Conservation (phyloP, 1,140 invertebrate species). For the Pinna nobilis region DNA sequence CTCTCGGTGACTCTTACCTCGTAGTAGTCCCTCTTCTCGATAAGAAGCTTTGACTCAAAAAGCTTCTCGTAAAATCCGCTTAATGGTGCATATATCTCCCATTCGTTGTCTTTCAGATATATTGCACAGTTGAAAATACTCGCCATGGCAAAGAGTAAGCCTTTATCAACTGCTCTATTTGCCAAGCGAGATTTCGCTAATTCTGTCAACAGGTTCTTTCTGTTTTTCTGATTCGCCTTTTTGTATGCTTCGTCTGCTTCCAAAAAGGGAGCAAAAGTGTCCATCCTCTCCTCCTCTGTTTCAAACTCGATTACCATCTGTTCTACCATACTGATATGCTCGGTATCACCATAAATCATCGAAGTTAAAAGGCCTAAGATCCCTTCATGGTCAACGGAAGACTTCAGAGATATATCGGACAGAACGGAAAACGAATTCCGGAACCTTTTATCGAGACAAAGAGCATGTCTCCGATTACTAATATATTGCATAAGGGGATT, state of each 20-base stretch:
- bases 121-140: constrained; percentile 7
- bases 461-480: background rate
- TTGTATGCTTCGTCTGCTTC: too few species aligned
- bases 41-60: background rate
- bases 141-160: constrained; percentile 5
- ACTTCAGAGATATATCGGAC: background rate
- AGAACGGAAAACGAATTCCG: background rate
- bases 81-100: background rate
- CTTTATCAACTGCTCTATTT: too few species aligned
- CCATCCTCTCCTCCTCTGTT: background rate
- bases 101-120: background rate
- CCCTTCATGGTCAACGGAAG: background rate
- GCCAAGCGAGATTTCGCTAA: background rate
- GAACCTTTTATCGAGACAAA: constrained; percentile 9
- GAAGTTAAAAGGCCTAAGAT: background rate
- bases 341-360: background rate
- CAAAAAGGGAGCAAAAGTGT: background rate
- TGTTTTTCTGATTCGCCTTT: background rate
- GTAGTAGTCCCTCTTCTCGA: background rate
- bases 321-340: background rate
- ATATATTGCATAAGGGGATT: too few species aligned
- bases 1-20: background rate
- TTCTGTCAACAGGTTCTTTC: background rate
- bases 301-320: background rate
- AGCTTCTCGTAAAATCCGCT: background rate